Evolutionary conservation across 2,888 invertebrate genomes (phyloP), one percentile per base, ranked within the genome.

Genomic region (Notodonta ziczac): DNA sequence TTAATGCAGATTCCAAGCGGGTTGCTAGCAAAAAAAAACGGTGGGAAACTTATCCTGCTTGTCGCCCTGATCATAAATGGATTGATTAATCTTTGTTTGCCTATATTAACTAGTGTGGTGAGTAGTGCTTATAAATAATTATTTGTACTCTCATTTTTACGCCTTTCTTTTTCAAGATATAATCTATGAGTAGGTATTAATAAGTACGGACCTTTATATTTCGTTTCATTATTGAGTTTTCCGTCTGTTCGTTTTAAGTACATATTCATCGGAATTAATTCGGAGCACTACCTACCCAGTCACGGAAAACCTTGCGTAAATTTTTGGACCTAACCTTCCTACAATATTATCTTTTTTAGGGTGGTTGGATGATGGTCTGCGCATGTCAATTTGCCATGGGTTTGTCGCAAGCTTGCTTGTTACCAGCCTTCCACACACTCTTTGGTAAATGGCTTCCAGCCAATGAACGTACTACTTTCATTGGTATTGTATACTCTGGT

Each of bases 1-100:
- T 73, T 95, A 35, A 95, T 96, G 76, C 97, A 97, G 84, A 88
- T 97, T 12, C 96, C 96, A 0, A 95, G 95, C 0, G 96, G 97
- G 0, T 84, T 96, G 51, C 83, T 98, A 13, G 96, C 97, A 0
- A 96, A 96, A 82, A 94, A 94, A n/a, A 96, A 96, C 83, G 98
- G 98, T 0, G 96, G 97, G 0, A 97, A 97, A 81, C 94, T 95
- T 51, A 94, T 98, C 7, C 79, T 96, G 5, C 82, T 94, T 0
- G 77, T 89, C 0, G 91, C 96, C 0, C 86, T 96, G 57, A 62
- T 95, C 0, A 80, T 95, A 0, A 95, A 95, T 42, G 94, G 95
- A 0, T 52, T 95, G 0, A 87, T 95, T 50, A 95, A 95, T 7
- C 75, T 95, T 0, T 66, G 95, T 3, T 91, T 95, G 42, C 97